Conservation (phyloP, 2,113 vertebrate genomes). For the Centropus bengalensis region DNA sequence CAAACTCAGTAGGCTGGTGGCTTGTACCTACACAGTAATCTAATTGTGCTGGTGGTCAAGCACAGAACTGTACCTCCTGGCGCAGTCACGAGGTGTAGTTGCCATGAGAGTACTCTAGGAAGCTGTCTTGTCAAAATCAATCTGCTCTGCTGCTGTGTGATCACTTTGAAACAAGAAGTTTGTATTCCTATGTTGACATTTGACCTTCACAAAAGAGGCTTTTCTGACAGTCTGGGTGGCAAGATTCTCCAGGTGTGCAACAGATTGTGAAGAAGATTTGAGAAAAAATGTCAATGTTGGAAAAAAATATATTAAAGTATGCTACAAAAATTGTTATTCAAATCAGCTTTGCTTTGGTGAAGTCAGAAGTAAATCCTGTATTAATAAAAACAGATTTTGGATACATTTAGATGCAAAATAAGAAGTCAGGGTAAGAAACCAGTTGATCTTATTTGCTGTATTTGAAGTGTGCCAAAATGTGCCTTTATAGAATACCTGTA, state of each 20-base stretch:
- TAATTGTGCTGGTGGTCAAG: not conserved
- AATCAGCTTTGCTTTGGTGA: not conserved
- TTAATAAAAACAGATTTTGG: not conserved
- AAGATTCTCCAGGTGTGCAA: not conserved
- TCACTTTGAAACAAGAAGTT: not conserved
- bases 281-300: not conserved
- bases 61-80: not conserved
- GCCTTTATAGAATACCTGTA: not conserved
- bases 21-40: not conserved
- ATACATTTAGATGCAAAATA: not conserved
- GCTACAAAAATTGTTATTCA: not conserved
- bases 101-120: not conserved
- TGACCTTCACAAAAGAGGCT: not conserved
- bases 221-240: not conserved
- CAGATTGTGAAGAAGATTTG: not conserved
- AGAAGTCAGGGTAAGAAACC: not conserved
- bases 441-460: not conserved
- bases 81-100: not conserved
- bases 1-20: not conserved
- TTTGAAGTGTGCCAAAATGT: not conserved
- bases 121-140: not conserved
- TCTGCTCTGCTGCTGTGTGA: not conserved
- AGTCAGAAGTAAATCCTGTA: not conserved
- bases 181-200: not conserved
- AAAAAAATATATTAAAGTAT: not conserved